Evolutionary conservation across 1,140 invertebrate species (phyloP).

Genomic region (Drosophila mauritiana): DNA sequence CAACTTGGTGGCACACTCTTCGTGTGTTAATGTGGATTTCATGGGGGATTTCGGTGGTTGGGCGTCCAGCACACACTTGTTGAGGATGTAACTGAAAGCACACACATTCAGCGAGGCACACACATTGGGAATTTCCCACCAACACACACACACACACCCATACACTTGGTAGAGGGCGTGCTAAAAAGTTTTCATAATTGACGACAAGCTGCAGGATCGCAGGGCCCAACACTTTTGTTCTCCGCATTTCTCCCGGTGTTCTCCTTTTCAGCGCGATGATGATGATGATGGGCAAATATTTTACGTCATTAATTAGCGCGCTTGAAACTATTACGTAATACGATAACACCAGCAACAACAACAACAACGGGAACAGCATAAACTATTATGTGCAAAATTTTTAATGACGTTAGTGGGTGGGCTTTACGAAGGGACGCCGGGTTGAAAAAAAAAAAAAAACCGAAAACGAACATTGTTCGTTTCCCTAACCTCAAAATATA

Average conservation of each 20-base stretch:
- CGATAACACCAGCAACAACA: constrained; percentile 53
- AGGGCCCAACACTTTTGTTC: background rate
- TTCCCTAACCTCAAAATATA: constrained; percentile 5
- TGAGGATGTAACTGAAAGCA: constrained; percentile 30
- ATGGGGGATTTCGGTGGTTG: background rate
- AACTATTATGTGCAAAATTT: constrained; percentile 72
- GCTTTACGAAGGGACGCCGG: constrained; percentile 38
- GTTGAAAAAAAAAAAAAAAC: constrained; percentile 27
- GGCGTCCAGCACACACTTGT: constrained; percentile 49
- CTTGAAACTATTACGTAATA: constrained; percentile 75
- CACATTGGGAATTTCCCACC: constrained; percentile 2
- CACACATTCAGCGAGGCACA: constrained; percentile 2
- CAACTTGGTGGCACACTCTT: constrained; percentile 33
- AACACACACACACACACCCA: constrained; percentile 34
- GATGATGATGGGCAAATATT: constrained; percentile 68
- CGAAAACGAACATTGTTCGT: constrained; percentile 31
- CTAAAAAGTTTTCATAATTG: constrained; percentile 77
- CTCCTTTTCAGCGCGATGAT: constrained; percentile 27
- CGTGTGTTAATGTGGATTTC: constrained; percentile 11
- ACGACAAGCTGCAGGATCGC: constrained; percentile 54
- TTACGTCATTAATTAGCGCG: constrained; percentile 78
- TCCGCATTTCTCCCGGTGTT: constrained; percentile 8
- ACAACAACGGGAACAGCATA: constrained; percentile 36
- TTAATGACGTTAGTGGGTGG: constrained; percentile 53
- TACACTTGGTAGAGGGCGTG: constrained; percentile 35